A percentile compares a stretch with the other conserved stretches of the same genome.
phyloP scores from a whole-genome alignment of 2,888 invertebrate species.

The Cremastobaeus sp. region DNA sequence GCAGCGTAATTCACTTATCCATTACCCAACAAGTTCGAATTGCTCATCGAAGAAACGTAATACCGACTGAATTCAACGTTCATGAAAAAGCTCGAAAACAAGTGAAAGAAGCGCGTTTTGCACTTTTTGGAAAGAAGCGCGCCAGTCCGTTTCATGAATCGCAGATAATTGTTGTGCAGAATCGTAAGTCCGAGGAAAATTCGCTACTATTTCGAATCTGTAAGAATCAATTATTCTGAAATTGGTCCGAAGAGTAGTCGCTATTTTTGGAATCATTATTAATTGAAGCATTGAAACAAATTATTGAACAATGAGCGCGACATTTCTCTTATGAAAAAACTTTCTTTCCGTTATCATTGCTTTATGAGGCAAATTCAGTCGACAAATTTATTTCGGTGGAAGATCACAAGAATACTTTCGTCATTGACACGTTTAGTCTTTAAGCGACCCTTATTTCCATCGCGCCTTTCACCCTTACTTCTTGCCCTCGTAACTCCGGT shows the following conservation, averaged over 20 bases:
- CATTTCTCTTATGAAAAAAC: no score
- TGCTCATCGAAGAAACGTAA: slow-evolving; percentile 61
- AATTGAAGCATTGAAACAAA: no score
- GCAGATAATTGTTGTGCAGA: no score
- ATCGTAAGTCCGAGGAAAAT: no score
- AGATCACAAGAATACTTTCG: slow-evolving; percentile 62
- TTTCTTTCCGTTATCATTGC: no score
- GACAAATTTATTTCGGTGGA: slow-evolving; percentile 45
- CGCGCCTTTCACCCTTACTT: slow-evolving; percentile 54
- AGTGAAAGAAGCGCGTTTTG: slow-evolving; percentile 39
- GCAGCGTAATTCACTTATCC: slow-evolving; percentile 74
- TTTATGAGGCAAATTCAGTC: background rate
- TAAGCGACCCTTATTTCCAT: slow-evolving; percentile 58
- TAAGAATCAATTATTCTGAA: no score
- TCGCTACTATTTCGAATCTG: no score
- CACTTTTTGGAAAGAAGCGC: slow-evolving; percentile 47
- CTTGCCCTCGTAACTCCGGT: slow-evolving; percentile 61
- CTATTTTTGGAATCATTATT: no score
- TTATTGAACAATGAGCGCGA: no score
- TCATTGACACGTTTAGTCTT: slow-evolving; percentile 65
- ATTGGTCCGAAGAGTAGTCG: no score
- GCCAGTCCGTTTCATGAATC: no score
- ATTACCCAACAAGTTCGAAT: slow-evolving; percentile 60
- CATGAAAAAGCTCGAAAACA: slow-evolving; percentile 45
- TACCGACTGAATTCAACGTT: slow-evolving; percentile 42